Conservation (phyloP, 2,888 invertebrate species). For the Atrina japonica region DNA sequence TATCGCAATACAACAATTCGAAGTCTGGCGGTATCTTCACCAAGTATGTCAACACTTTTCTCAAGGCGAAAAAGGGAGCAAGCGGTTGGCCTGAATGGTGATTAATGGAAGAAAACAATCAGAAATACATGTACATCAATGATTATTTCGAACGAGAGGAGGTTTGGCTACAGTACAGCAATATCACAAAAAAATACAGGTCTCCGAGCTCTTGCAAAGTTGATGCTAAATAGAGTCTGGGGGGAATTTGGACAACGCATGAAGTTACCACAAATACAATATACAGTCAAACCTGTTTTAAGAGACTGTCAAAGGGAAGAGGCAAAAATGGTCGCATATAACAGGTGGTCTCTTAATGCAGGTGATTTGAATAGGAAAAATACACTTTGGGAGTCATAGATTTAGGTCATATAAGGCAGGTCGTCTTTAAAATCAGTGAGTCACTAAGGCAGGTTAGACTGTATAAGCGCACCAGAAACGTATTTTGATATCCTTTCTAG, state of each 20-base stretch:
- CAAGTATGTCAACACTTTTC: conserved; percentile 64
- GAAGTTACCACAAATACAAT: conserved; percentile 34
- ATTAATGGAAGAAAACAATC: conserved; percentile 51
- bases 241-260: conserved; percentile 49
- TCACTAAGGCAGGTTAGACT: no score
- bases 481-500: conserved; percentile 45
- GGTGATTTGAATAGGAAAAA: no score
- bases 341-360: no score
- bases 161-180: conserved; percentile 29
- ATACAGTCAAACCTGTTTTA: no score
- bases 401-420: no score
- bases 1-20: conserved; percentile 36
- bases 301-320: no score
- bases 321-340: no score
- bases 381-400: no score
- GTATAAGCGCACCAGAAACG: conserved; percentile 20
- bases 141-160: conserved; percentile 47
- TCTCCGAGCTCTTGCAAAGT: conserved; percentile 41
- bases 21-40: conserved; percentile 64
- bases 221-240: conserved; percentile 50
- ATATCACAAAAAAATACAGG: conserved; percentile 47
- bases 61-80: conserved; percentile 65
- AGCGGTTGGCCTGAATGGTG: conserved; percentile 61
- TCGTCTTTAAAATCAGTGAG: no score
- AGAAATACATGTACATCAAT: conserved; percentile 54